Base-by-base conservation (phyloP, 2,113 vertebrate species). In the Puma concolor region DNA sequence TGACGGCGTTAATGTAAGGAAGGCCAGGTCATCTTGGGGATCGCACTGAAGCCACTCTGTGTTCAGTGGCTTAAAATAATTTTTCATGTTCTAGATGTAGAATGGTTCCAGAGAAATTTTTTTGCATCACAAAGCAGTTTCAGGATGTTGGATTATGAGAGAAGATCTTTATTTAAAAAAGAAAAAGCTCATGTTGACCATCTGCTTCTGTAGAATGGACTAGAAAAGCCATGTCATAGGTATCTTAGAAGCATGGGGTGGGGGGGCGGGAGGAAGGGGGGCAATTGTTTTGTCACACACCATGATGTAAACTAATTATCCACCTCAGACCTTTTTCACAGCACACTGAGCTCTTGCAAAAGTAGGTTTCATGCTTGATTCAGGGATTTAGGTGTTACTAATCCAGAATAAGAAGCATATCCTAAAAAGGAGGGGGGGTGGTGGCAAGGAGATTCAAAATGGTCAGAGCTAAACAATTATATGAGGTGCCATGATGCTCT, bases 401-500 rank as follows among this genome's bases (percentile, higher is more conserved):
- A 94, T 89, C 88, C 97, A 74, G 86, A 82, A 88, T 91, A 71
- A 97, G 94, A 88, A 90, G 29, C 52, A 66, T 98, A 97, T 98
- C 98, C 98, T 97, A 95, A 83, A 95, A 97, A 69, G 83, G 63
- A 31, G 81, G 95, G 95, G 64, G 63, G 54, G 66, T 50, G 54
- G 71, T 88, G 96, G 88, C 52, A 63, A 27, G 80, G 94, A 93
- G 97, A 96, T 94, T 97, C 95, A 83, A 97, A 96, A 95, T 95
- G 95, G 94, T 98, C 96, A 96, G 81, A 94, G 97, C 97, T 97
- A 80, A 97, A 96, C 97, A 96, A 94, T 98, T 95, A 88, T 52
- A 31, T 63, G 96, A 93, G 84, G 91, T 93, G 36, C 95, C 50
- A 23, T 86, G 88, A 92, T 88, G 83, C n/a, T 41, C 66, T 87